These are phyloP conservation scores for Lycaon pictus DNA, from an alignment of 2,113 vertebrate genomes.

Conservation along the genomic window DNA sequence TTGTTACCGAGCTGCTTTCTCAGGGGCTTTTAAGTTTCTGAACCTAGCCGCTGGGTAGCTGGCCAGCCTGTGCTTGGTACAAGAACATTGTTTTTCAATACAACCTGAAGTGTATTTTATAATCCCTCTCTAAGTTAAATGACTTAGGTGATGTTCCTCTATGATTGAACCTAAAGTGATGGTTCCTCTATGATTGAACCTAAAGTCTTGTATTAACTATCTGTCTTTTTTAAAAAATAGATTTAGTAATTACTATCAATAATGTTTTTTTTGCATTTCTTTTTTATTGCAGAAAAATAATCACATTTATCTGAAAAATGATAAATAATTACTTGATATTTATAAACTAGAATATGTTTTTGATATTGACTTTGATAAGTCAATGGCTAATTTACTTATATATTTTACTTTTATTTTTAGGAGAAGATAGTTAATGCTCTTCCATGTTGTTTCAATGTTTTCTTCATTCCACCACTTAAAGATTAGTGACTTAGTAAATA, in stretches of 20 bases:
- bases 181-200: not conserved
- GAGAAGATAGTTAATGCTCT: not conserved
- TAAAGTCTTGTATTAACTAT: not conserved
- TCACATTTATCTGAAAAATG: slow-evolving; percentile 16
- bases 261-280: not conserved
- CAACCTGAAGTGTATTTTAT: slow-evolving; percentile 51
- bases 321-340: not conserved
- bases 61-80: not conserved
- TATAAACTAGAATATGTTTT: not conserved
- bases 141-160: not conserved
- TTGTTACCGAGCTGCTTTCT: slow-evolving; percentile 81
- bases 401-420: not conserved
- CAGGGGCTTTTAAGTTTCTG: slow-evolving; percentile 3
- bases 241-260: not conserved
- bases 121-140: not conserved
- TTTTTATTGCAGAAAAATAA: not conserved
- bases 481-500: not conserved
- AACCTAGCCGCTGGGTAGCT: slow-evolving; percentile 30
- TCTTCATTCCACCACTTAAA: not conserved
- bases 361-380: not conserved
- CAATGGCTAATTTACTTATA: not conserved
- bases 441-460: not conserved
- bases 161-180: not conserved
- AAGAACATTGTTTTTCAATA: slow-evolving; percentile 16
- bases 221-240: not conserved